These are phyloP conservation scores for Petrosia ficiformis DNA, from an alignment of 37 sponge, comb jelly and placozoan genomes.

Conservation along the genomic window DNA sequence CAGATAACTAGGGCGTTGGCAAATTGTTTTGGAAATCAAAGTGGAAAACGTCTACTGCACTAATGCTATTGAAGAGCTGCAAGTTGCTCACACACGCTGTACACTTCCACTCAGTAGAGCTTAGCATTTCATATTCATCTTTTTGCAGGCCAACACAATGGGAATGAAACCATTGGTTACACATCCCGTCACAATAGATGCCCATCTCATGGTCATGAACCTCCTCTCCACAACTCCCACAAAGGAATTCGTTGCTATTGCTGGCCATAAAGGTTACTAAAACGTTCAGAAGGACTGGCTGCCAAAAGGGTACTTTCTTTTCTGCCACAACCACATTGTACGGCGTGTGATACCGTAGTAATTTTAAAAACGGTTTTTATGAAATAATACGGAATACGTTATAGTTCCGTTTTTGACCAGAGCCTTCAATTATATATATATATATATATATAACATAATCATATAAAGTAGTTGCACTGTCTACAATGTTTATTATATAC, in stretches of 20 bases:
- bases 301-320: too few relatives aligned
- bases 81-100: constrained; percentile 4
- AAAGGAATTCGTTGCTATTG: constrained; percentile 20
- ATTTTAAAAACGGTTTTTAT: too few relatives aligned
- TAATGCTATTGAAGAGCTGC: constrained; percentile 13
- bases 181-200: constrained; percentile 41
- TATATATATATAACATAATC: too few relatives aligned
- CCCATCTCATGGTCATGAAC: constrained; percentile 15
- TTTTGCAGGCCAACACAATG: constrained; percentile 13
- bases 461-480: too few relatives aligned
- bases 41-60: constrained; percentile 28
- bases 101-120: constrained; percentile 22
- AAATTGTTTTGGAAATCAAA: constrained; percentile 70
- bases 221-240: constrained; percentile 28
- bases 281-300: too few relatives aligned
- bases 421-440: too few relatives aligned
- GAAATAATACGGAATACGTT: too few relatives aligned
- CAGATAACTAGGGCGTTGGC: constrained; percentile 54
- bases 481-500: too few relatives aligned
- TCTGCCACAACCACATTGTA: too few relatives aligned
- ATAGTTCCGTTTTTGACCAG: too few relatives aligned
- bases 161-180: constrained; percentile 28
- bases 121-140: neutral
- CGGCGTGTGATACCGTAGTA: too few relatives aligned
- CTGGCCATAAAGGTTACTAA: neutral